A percentile compares a stretch with the other conserved stretches of the same genome.
These are phyloP conservation scores for Coptodon bakossiorum DNA, from an alignment of 2,113 vertebrate species.

Conservation along the genomic window DNA sequence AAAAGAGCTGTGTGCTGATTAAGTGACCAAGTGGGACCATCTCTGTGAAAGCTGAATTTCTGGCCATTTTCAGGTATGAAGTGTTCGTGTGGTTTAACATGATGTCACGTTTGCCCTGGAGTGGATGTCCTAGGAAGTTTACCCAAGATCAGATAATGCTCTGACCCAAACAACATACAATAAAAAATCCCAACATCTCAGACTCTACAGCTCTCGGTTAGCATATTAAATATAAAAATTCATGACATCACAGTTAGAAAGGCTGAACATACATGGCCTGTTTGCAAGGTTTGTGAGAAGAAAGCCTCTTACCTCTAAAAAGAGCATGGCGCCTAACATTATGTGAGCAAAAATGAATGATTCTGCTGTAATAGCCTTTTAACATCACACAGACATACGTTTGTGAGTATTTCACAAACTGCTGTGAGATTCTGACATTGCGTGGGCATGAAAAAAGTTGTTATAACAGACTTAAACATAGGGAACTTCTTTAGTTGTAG, in stretches of 20 bases:
- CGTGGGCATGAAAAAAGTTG: neutral
- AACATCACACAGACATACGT: neutral
- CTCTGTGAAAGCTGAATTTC: neutral
- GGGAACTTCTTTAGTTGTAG: neutral
- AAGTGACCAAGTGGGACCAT: neutral
- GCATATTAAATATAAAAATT: neutral
- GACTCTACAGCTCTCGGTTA: neutral
- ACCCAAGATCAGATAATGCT: neutral
- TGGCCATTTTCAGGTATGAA: neutral
- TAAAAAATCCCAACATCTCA: neutral
- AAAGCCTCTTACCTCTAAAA: neutral
- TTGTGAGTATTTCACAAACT: neutral
- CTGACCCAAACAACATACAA: neutral
- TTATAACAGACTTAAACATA: neutral
- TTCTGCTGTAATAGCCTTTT: neutral
- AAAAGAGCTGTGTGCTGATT: neutral
- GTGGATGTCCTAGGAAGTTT: neutral
- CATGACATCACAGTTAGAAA: neutral
- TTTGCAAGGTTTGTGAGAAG: neutral
- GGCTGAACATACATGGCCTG: neutral
- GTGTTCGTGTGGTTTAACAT: neutral
- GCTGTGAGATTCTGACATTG: neutral
- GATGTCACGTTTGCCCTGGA: neutral
- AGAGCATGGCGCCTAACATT: fast-evolving
- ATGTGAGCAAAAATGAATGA: neutral